Conservation (phyloP, 2,888 invertebrate genomes). For the Anthophora plumipes region DNA sequence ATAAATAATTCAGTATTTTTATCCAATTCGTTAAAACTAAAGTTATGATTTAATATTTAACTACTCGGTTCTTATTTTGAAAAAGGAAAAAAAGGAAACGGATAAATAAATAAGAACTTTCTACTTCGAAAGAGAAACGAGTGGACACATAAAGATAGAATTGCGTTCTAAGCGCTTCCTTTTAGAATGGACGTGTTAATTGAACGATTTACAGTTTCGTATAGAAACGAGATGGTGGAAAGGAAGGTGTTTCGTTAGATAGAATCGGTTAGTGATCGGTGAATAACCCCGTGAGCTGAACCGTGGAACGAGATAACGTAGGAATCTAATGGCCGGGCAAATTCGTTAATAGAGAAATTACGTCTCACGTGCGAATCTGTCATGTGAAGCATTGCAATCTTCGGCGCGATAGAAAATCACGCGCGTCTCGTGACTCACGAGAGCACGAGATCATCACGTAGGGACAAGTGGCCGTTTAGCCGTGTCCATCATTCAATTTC, state of each 20-base stretch:
- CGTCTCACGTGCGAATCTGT: constrained; percentile 45
- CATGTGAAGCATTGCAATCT: constrained; percentile 31
- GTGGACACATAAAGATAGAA: too few relatives aligned
- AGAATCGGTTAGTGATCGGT: not conserved
- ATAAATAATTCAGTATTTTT: too few relatives aligned
- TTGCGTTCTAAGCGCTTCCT: too few relatives aligned
- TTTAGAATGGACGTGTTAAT: too few relatives aligned
- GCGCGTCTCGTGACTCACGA: constrained; percentile 33
- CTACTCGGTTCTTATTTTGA: too few relatives aligned
- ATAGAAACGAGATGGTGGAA: not conserved
- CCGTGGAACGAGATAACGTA: constrained; percentile 23
- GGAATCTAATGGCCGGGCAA: constrained; percentile 41
- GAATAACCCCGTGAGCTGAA: constrained; percentile 21
- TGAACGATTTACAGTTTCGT: too few relatives aligned
- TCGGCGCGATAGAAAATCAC: constrained; percentile 14
- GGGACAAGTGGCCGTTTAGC: constrained; percentile 32
- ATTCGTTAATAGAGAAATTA: constrained; percentile 49
- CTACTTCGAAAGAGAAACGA: too few relatives aligned
- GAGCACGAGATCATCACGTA: not conserved
- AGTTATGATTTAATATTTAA: too few relatives aligned
- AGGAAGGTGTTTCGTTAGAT: not conserved
- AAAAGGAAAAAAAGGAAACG: too few relatives aligned
- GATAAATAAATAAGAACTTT: too few relatives aligned
- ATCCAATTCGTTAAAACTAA: too few relatives aligned
- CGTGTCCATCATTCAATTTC: constrained; percentile 39